Percentiles rank a stretch among this genome's conserved stretches.
Evolutionary conservation across 2,113 vertebrate genomes (phyloP).

Genomic region (Hypomesus transpacificus): DNA sequence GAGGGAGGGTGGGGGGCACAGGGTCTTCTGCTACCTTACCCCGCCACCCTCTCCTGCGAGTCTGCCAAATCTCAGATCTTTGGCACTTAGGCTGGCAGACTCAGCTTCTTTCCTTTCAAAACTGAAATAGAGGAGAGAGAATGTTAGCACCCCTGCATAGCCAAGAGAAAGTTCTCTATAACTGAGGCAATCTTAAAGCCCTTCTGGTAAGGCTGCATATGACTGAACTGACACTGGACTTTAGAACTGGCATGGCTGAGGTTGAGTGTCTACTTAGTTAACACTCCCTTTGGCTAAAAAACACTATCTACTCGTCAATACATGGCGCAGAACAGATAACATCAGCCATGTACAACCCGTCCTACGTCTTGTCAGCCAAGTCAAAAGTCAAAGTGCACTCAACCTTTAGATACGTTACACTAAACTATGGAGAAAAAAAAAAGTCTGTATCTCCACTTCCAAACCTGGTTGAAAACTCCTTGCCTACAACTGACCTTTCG

Average conservation of each 20-base stretch:
- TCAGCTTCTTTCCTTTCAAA: conserved; percentile 99
- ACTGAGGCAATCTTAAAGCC: not conserved
- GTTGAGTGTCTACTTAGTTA: not conserved
- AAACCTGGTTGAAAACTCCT: not conserved
- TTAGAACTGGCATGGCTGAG: not conserved
- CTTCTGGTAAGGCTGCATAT: not conserved
- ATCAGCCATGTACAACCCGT: no score
- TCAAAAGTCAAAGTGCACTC: not conserved
- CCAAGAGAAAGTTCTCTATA: not conserved
- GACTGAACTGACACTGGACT: not conserved
- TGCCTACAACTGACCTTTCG: conserved; percentile 82
- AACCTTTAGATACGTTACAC: no score
- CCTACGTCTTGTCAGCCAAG: not conserved
- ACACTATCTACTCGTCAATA: not conserved
- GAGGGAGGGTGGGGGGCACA: conserved; percentile 71
- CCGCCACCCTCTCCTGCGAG: conserved; percentile 44
- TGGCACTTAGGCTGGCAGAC: conserved; percentile 97
- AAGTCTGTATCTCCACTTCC: no score
- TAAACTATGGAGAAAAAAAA: no score
- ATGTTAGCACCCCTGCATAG: not conserved
- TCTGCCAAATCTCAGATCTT: conserved; percentile 76
- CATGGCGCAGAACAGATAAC: no score
- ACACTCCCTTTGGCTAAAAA: not conserved
- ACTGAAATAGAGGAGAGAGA: conserved; percentile 70
- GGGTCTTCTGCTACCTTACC: conserved; percentile 72